Percentiles rank a stretch among this genome's conserved stretches.
These are phyloP conservation scores for Mesorhabditis sp. DNA, from an alignment of 2,888 invertebrate species.

Conservation along the genomic window DNA sequence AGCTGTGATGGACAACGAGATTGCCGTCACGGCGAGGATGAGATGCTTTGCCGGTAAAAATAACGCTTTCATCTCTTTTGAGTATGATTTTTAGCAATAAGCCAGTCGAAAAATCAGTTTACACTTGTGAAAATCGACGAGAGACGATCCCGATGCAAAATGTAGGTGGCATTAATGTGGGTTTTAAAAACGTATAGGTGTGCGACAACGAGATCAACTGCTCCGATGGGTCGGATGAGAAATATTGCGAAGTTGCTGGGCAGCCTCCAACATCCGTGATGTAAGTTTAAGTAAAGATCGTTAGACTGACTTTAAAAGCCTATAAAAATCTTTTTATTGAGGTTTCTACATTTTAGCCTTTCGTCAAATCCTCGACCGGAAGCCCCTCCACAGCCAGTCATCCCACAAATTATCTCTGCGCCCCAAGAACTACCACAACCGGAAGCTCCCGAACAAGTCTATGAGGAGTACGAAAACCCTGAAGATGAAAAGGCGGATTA, in stretches of 20 bases:
- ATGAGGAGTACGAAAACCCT: too few relatives aligned
- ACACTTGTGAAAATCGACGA: neutral
- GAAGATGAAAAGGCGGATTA: too few relatives aligned
- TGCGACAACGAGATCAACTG: conserved; percentile 53
- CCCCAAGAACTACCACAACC: too few relatives aligned
- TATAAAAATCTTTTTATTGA: too few relatives aligned
- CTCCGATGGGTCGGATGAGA: conserved; percentile 53
- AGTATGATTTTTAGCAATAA: conserved; percentile 12
- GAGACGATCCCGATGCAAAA: conserved; percentile 20
- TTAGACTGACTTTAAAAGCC: too few relatives aligned
- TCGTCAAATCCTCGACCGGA: too few relatives aligned
- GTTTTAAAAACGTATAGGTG: conserved; percentile 29
- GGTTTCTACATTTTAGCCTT: too few relatives aligned
- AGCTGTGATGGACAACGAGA: conserved; percentile 52
- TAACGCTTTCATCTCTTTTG: neutral
- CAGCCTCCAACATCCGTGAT: conserved; percentile 14
- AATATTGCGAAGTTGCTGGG: conserved; percentile 40
- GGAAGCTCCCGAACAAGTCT: too few relatives aligned
- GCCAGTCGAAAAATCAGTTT: neutral
- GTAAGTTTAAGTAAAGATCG: conserved; percentile 10
- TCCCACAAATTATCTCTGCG: too few relatives aligned
- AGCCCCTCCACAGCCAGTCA: too few relatives aligned
- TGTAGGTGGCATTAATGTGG: conserved; percentile 46
- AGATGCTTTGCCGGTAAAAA: conserved; percentile 47
- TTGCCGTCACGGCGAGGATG: conserved; percentile 56